phyloP scores from a whole-genome alignment of 2,888 invertebrate species.

The Trichopoda pennipes region DNA sequence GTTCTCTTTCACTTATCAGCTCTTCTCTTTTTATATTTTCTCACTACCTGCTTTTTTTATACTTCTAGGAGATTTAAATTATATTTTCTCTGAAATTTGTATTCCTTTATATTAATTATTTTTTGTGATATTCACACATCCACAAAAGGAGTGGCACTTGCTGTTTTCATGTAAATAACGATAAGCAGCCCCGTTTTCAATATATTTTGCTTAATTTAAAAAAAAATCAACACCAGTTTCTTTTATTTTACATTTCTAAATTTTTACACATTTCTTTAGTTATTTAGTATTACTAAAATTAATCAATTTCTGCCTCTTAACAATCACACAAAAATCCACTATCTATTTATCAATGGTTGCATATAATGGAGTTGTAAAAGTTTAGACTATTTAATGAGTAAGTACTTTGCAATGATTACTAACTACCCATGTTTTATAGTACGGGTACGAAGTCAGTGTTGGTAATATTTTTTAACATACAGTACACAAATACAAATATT shows the following conservation, averaged over 20 bases:
- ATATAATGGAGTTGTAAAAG: conserved; percentile 9
- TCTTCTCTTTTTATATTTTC: conserved; percentile 31
- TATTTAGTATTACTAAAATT: conserved; percentile 21
- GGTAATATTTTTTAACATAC: too few species aligned
- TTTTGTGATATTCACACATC: conserved; percentile 64
- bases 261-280: conserved; percentile 11
- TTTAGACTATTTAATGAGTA: background rate
- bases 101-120: conserved; percentile 61
- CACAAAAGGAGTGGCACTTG: conserved; percentile 71
- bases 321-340: conserved; percentile 51
- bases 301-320: conserved; percentile 27
- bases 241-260: conserved; percentile 34
- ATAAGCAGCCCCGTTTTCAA: conserved; percentile 2
- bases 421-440: background rate
- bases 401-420: background rate
- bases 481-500: too few species aligned
- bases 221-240: conserved; percentile 5
- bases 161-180: conserved; percentile 50
- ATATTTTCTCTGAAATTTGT: conserved; percentile 61
- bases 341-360: conserved; percentile 53
- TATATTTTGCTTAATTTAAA: conserved; percentile 19
- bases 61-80: conserved; percentile 44
- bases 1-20: conserved; percentile 30
- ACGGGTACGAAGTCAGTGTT: too few species aligned
- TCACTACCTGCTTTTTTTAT: conserved; percentile 56